Evolutionary conservation across 2,797 vertebrate species (phyloP), one percentile per base, ranked within the genome.

Genomic region (Typhlichthys subterraneus): DNA sequence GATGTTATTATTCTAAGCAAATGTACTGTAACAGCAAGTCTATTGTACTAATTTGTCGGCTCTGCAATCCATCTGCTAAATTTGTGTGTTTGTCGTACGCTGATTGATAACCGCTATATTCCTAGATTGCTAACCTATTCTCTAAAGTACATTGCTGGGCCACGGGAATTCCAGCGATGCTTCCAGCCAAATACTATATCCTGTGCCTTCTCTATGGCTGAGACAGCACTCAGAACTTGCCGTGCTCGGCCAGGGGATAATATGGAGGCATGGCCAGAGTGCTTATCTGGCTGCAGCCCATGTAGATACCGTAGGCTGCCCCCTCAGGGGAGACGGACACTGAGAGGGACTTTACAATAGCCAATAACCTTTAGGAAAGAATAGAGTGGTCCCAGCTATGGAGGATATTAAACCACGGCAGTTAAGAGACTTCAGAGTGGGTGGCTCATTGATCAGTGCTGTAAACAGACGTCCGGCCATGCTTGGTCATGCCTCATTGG

Each of bases 331-430:
- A 12, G 29, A 14, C 19, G 10, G 29, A n/a, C 7, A 15, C 29
- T 33, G 58, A 73, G 73, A 54, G 59, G 59, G 63, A 61, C 57
- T 2, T 54, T 61, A 72, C 70, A 49, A 53, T 53, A 49, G 72
- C 58, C 70, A 56, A 67, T 80, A 77, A 86, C 84, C 84, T 85
- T 83, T 79, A 82, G 70, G 72, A 73, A 64, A 53, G 58, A 42
- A 59, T 52, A 61, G 67, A 68, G 76, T 66, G 69, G 58, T 51
- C 66, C 62, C 58, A 64, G 59, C 29, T 38, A 61, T 67, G 33
- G 73, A 79, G 56, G 12, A 42, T 63, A 54, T 53, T 59, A 77
- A 72, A 47, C 57, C 57, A 54, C 46, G 54, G 58, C 55, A 51
- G 75, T 65, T 72, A 33, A 23, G 71, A 73, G 78, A 74, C 61